Conservation (phyloP, 2,113 vertebrate genomes). For the Leiothrix lutea region DNA sequence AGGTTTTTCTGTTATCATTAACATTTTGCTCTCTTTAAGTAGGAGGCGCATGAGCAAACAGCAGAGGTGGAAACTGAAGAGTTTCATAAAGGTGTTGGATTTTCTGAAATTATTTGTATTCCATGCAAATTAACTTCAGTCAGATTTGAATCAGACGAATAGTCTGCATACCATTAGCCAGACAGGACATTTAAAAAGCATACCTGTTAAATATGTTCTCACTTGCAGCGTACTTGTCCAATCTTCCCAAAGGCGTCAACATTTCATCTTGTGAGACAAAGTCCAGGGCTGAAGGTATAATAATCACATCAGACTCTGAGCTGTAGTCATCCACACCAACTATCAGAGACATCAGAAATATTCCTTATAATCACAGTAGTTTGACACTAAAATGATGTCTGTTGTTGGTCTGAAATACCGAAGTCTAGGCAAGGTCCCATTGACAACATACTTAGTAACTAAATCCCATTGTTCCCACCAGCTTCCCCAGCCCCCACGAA, state of each 20-base stretch:
- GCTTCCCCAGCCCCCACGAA: neutral
- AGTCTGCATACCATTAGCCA: neutral
- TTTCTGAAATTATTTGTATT: neutral
- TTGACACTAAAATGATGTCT: conserved; percentile 55
- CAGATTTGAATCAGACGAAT: neutral
- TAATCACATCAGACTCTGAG: conserved; percentile 92
- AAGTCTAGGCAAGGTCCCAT: neutral
- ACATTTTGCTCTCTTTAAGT: neutral
- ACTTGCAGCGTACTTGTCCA: conserved; percentile 92
- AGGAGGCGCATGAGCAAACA: neutral
- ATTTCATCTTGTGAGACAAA: conserved; percentile 94
- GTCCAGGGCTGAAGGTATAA: conserved; percentile 92
- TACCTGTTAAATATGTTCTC: conserved; percentile 93
- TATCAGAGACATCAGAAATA: conserved; percentile 88
- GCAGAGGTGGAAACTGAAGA: neutral
- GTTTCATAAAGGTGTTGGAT: neutral
- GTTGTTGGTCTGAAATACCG: conserved; percentile 22
- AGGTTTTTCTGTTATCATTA: neutral
- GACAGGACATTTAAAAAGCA: neutral
- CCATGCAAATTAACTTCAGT: neutral
- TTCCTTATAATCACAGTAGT: conserved; percentile 70
- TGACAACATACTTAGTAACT: neutral
- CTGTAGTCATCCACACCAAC: conserved; percentile 93
- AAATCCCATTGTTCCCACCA: neutral
- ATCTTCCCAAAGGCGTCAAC: conserved; percentile 88